Conservation (phyloP, 2,113 vertebrate species). For the Aepyceros melampus region DNA sequence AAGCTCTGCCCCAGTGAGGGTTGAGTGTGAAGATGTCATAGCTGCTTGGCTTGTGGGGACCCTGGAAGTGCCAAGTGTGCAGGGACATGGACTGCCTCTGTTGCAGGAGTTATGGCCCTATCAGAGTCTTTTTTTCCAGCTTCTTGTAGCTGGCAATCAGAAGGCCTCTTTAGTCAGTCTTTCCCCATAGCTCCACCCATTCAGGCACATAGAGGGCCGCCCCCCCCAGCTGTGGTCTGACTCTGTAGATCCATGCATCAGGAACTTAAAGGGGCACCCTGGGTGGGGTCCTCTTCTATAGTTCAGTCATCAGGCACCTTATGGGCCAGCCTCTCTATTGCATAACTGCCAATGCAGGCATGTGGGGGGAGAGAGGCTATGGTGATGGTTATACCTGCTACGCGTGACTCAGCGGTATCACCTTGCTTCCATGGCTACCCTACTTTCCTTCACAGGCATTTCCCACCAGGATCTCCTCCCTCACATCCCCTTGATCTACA, state of each 20-base stretch:
- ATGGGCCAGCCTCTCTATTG: neutral
- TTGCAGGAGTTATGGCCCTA: too few relatives aligned
- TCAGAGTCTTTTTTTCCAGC: neutral
- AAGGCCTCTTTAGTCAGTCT: neutral
- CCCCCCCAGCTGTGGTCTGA: neutral
- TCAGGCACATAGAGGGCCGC: neutral
- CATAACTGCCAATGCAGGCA: neutral
- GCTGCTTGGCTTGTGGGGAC: too few relatives aligned
- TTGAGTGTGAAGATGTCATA: too few relatives aligned
- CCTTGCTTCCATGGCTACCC: neutral
- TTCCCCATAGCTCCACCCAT: neutral
- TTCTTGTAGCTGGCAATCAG: neutral
- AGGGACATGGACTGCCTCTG: too few relatives aligned
- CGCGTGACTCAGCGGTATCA: fast-evolving
- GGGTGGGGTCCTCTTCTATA: neutral
- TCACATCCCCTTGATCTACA: neutral
- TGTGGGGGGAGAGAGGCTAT: neutral
- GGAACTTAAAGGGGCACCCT: neutral
- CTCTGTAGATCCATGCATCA: neutral
- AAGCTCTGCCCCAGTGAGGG: too few relatives aligned
- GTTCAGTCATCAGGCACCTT: neutral
- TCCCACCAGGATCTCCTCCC: neutral
- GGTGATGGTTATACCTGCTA: neutral
- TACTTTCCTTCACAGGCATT: neutral
- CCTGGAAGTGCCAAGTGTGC: too few relatives aligned